A percentile compares a stretch with the other conserved stretches of the same genome.
phyloP scores from a whole-genome alignment of 2,797 vertebrate species.

The Glossophaga mutica region DNA sequence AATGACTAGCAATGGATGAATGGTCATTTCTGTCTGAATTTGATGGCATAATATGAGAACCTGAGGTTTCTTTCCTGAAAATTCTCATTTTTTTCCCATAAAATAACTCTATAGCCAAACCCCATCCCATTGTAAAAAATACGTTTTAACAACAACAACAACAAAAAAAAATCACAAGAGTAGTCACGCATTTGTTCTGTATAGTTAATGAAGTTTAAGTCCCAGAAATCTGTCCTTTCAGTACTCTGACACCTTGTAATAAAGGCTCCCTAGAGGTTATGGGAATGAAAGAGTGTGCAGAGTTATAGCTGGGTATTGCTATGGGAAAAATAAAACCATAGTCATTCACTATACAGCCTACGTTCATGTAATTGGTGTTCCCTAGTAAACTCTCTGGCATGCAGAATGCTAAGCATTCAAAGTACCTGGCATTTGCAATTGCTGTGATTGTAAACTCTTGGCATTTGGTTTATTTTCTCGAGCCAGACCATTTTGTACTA shows the following conservation, averaged over 20 bases:
- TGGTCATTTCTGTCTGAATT: neutral
- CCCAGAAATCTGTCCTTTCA: neutral
- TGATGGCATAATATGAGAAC: neutral
- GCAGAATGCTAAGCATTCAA: conserved; percentile 68
- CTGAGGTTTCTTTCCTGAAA: neutral
- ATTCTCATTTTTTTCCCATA: neutral
- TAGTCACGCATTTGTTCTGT: neutral
- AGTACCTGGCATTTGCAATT: conserved; percentile 68
- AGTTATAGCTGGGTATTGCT: conserved; percentile 57
- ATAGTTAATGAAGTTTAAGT: neutral
- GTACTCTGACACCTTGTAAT: neutral
- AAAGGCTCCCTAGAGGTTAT: neutral
- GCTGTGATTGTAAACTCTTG: conserved; percentile 61
- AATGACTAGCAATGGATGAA: neutral
- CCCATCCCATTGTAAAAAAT: neutral
- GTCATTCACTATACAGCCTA: conserved; percentile 53
- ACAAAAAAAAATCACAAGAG: neutral
- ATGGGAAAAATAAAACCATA: conserved; percentile 65
- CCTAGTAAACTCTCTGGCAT: conserved; percentile 73
- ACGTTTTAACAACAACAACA: neutral
- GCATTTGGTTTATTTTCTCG: conserved; percentile 66
- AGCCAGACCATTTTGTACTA: conserved; percentile 70
- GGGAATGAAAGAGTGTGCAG: conserved; percentile 22
- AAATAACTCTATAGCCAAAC: neutral
- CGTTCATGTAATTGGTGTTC: conserved; percentile 71